Base-by-base conservation (phyloP, 2,888 invertebrate species). In the Fragum sueziense region DNA sequence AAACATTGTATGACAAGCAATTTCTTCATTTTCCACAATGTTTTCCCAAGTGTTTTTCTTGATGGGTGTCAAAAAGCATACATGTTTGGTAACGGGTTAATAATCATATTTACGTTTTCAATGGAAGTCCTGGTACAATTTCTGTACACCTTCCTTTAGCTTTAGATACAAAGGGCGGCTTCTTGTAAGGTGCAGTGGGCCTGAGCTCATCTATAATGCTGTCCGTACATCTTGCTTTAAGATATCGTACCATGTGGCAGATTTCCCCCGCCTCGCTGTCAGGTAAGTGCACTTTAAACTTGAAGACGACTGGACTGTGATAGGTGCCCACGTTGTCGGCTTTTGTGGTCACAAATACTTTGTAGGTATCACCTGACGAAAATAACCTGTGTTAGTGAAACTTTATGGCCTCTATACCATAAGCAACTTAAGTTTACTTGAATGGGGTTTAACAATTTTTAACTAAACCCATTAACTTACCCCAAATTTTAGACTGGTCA, bases 251-350 rank as follows among this genome's bases (percentile, higher is more conserved):
- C 34, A 89, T 87, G 65, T 86, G 79, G 34, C 87, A 82, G 34
- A 54, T 59, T 27, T 52, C 31, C n/a, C 27, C 11, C 2, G 22
- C 33, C 14, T 37, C 20, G n/a, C 52, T 14, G 11, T 31, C 51
- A 1, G 41, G 25, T n/a, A 33, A 17, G 33, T 27, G 29, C 37
- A 37, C 47, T 25, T 59, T 31, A 52, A 90, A 87, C 31, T 85
- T 82, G 72, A 90, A 90, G 22, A 86, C 89, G 2, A 90, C 29
- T 0, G 88, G 87, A 2, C 86, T 79, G 65, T 88, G 85, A 74
- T 83, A 89, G 52, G 72, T 86, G 1, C 90, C 90, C 1, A 89
- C 72, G 70, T 88, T 80, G 20, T 79, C 70, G 0, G 88, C 87
- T 27, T 81, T 74, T 1, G 80, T 80, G 22, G 73, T 72, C 1